Percentiles rank a stretch among this genome's conserved stretches.
These are phyloP conservation scores for Chelon labrosus DNA, from an alignment of 2,797 vertebrate species.

Conservation along the genomic window DNA sequence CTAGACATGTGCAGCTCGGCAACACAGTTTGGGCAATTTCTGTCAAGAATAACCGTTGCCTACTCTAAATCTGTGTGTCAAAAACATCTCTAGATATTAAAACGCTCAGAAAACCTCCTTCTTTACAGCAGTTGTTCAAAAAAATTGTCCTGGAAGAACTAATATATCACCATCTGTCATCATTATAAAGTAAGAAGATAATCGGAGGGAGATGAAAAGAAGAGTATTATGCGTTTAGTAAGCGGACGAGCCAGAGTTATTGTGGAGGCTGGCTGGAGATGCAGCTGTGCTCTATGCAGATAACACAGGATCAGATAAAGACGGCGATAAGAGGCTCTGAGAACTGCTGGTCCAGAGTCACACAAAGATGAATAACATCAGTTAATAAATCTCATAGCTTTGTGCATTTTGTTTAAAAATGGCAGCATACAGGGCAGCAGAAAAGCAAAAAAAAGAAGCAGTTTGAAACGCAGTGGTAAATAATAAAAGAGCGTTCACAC, in stretches of 20 bases:
- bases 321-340: background rate
- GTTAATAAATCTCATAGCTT: background rate
- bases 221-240: constrained; percentile 25
- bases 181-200: constrained; percentile 27
- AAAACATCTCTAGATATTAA: too few species aligned
- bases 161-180: constrained; percentile 41
- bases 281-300: constrained; percentile 24
- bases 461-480: constrained; percentile 17
- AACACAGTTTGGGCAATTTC: background rate
- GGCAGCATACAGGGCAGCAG: background rate
- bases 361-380: constrained; percentile 2
- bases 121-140: constrained; percentile 18
- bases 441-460: background rate
- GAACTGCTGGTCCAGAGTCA: constrained; percentile 8
- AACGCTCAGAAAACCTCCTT: constrained; percentile 7
- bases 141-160: background rate
- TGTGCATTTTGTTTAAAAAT: constrained; percentile 5
- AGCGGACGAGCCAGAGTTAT: constrained; percentile 20
- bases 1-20: too few species aligned
- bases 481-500: constrained; percentile 34
- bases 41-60: background rate
- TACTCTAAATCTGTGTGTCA: background rate
- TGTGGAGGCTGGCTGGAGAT: constrained; percentile 30
- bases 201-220: constrained; percentile 35
- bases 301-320: constrained; percentile 28